Evolutionary conservation across 2,888 invertebrate species (phyloP).

Genomic region (Gastracanthus pulcherrimus): DNA sequence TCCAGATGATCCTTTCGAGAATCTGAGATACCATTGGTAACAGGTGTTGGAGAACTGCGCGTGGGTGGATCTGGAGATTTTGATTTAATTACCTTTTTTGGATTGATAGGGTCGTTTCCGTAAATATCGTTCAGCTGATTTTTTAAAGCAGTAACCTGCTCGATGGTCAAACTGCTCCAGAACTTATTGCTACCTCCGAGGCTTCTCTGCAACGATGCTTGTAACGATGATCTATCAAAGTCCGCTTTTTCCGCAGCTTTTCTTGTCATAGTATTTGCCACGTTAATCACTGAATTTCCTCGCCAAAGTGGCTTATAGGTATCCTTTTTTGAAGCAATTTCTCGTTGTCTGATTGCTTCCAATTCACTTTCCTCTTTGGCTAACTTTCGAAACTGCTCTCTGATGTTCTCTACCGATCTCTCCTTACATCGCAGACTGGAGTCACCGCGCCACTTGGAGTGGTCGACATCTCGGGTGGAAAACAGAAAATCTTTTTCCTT

Average conservation of each 20-base stretch:
- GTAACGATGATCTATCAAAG: slow-evolving; percentile 75
- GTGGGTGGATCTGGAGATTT: background rate
- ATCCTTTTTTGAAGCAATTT: slow-evolving; percentile 81
- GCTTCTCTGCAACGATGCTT: slow-evolving; percentile 78
- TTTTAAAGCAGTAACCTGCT: slow-evolving; percentile 89
- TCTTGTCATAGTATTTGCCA: slow-evolving; percentile 85
- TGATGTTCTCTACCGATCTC: slow-evolving; percentile 92
- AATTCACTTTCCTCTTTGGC: slow-evolving; percentile 79
- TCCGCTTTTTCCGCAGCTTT: slow-evolving; percentile 79
- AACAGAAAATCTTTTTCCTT: slow-evolving; percentile 91
- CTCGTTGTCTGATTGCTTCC: slow-evolving; percentile 77
- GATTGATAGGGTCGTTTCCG: slow-evolving; percentile 78
- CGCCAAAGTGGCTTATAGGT: slow-evolving; percentile 90
- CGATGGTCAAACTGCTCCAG: slow-evolving; percentile 91
- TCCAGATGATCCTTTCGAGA: slow-evolving; percentile 1
- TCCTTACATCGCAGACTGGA: slow-evolving; percentile 88
- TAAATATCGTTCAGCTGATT: slow-evolving; percentile 90
- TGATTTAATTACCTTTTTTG: slow-evolving; percentile 59
- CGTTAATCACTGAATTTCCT: slow-evolving; percentile 89
- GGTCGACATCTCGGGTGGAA: slow-evolving; percentile 86
- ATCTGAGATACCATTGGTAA: slow-evolving; percentile 49
- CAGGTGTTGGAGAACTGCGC: background rate
- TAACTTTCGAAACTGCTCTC: slow-evolving; percentile 86
- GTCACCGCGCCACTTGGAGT: slow-evolving; percentile 87
- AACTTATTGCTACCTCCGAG: slow-evolving; percentile 86